Base-by-base conservation (phyloP, 2,888 invertebrate genomes). In the Acronicta leporina region DNA sequence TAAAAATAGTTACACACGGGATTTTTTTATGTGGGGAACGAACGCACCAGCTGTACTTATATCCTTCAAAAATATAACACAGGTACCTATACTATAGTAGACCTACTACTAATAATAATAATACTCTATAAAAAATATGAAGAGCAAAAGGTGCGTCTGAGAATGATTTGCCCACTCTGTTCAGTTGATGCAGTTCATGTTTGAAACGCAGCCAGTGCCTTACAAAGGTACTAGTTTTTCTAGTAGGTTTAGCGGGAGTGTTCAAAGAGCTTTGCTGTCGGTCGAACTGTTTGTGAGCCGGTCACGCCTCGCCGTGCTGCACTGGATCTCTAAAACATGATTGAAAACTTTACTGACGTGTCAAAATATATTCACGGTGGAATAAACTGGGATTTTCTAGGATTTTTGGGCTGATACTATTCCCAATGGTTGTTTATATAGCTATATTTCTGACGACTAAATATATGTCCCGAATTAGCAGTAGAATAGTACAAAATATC, bases 191-290 rank as follows among this genome's bases (percentile, higher is more conserved):
- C 53, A 61, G 59, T 55, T 13, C 15, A 14, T 25, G 43, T 45
- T 45, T 51, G 35, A 27, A 38, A 46, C 10, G 44, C 46, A 50
- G 40, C 20, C 44, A 13, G 44, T 55, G 25, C 48, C 44, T 48
- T 70, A 82, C 81, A 86, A 85, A 87, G 84, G 80, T 78, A 53
- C 68, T 67, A 73, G 73, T 83, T 86, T 87, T 88, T 85, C 81
- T 73, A 72, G 58, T 62, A 53, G 73, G 69, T 73, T 66, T 67
- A 80, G 71, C 67, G 70, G 80, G 81, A 75, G 47, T 68, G 83
- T 68, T 88, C 88, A 92, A 91, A 92, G 88, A 82, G 90, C 92
- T 92, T 91, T 92, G 88, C 80, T 83, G 90, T 89, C 89, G 75
- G 75, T 72, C 67, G 78, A 91, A 91, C 80, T 68, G 78, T 79